phyloP scores from a whole-genome alignment of 2,113 vertebrate species.

The Piaya cayana region DNA sequence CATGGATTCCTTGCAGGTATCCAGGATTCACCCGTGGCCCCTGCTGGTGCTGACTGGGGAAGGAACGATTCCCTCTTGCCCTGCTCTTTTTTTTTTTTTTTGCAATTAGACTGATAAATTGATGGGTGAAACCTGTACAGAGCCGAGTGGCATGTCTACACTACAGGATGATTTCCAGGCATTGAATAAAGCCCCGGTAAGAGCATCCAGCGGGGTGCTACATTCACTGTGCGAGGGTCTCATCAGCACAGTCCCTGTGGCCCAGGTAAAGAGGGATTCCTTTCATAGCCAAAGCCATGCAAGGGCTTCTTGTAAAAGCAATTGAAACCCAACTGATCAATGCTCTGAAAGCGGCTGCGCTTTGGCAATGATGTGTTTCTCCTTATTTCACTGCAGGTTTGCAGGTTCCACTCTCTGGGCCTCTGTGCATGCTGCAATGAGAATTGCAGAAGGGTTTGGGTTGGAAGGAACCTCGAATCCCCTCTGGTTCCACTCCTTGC shows the following conservation, averaged over 20 bases:
- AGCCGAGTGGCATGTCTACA: too few relatives aligned
- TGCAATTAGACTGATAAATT: too few relatives aligned
- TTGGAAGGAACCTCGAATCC: too few relatives aligned
- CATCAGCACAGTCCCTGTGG: fast-evolving
- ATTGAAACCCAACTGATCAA: not conserved
- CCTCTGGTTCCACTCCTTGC: too few relatives aligned
- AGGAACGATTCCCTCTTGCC: not conserved
- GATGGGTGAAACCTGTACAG: not conserved
- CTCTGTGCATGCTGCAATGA: fast-evolving
- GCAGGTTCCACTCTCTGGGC: not conserved
- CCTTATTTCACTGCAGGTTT: not conserved
- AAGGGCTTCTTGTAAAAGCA: not conserved
- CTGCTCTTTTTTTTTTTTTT: not conserved
- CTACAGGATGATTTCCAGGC: not conserved
- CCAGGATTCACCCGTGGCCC: not conserved
- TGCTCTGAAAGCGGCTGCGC: not conserved
- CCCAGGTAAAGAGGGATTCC: not conserved
- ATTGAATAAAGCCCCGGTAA: not conserved
- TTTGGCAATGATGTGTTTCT: not conserved
- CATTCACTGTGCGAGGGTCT: not conserved
- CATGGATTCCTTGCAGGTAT: not conserved
- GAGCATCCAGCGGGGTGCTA: not conserved
- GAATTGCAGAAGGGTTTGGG: too few relatives aligned
- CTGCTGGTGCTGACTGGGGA: not conserved
- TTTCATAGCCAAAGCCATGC: not conserved